A percentile compares a stretch with the other conserved stretches of the same genome.
phyloP scores from a whole-genome alignment of 2,113 vertebrate genomes.

The Phrynocephalus versicolor region DNA sequence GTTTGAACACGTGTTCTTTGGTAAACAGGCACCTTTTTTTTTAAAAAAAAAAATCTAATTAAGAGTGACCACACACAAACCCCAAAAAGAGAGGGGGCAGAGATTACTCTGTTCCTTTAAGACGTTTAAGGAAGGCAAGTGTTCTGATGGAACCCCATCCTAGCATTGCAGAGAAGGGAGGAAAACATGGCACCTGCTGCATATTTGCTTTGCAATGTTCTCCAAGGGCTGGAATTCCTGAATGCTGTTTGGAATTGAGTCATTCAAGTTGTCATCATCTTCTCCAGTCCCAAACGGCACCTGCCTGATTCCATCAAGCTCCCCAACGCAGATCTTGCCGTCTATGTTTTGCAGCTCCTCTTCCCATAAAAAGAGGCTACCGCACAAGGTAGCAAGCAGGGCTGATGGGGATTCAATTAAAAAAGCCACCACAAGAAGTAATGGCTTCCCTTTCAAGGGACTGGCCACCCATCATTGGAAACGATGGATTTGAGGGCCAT shows the following conservation, averaged over 20 bases:
- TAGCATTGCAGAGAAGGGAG: background rate
- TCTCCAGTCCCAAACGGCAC: background rate
- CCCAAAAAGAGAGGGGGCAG: background rate
- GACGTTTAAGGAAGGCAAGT: background rate
- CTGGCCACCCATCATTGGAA: conserved; percentile 36
- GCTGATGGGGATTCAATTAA: background rate
- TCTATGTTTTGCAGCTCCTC: background rate
- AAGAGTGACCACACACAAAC: background rate
- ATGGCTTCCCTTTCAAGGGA: conserved; percentile 23
- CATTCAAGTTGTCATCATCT: background rate
- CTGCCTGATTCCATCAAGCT: background rate
- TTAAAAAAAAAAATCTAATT: background rate
- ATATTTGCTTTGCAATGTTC: background rate
- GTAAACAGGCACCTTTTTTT: background rate
- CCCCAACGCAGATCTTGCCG: background rate
- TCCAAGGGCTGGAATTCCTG: background rate
- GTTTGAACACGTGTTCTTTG: too few relatives aligned
- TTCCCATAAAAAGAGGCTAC: background rate
- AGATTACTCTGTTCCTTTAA: background rate
- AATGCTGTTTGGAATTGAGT: background rate
- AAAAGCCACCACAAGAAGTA: conserved; percentile 46
- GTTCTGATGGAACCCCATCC: background rate
- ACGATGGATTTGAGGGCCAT: conserved; percentile 33
- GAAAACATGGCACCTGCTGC: background rate
- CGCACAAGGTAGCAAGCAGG: background rate